phyloP scores from a whole-genome alignment of 2,797 vertebrate species.

The Synaphobranchus kaupii region DNA sequence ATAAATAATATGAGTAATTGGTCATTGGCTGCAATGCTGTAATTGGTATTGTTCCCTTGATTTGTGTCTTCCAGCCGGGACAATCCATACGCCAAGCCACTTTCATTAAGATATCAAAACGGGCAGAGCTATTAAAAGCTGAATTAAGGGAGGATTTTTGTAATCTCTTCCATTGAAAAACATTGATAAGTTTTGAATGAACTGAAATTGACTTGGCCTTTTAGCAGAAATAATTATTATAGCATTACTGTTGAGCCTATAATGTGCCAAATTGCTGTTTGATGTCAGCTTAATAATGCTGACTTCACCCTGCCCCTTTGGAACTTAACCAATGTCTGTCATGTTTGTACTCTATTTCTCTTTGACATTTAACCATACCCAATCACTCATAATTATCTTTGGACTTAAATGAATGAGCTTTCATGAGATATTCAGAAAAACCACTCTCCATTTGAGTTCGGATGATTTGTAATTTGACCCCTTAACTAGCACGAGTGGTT shows the following conservation, averaged over 20 bases:
- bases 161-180: conserved; percentile 65
- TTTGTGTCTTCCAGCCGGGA: conserved; percentile 17
- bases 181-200: conserved; percentile 48
- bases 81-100: background rate
- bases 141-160: conserved; percentile 64
- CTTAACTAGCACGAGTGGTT: too few species aligned
- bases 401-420: background rate
- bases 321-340: background rate
- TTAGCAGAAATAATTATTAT: conserved; percentile 9
- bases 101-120: conserved; percentile 23
- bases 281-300: background rate
- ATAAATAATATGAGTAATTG: conserved; percentile 5
- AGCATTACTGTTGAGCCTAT: background rate
- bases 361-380: background rate
- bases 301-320: background rate
- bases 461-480: too few species aligned
- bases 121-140: conserved; percentile 62
- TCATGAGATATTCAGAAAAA: background rate
- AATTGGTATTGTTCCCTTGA: conserved; percentile 20
- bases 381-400: conserved; percentile 1
- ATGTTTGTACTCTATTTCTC: background rate
- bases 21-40: conserved; percentile 15
- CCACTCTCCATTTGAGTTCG: background rate
- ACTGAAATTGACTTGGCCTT: conserved; percentile 28
- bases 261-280: background rate